Evolutionary conservation across 1,140 invertebrate species (phyloP).

Genomic region (Heterodera schachtii): DNA sequence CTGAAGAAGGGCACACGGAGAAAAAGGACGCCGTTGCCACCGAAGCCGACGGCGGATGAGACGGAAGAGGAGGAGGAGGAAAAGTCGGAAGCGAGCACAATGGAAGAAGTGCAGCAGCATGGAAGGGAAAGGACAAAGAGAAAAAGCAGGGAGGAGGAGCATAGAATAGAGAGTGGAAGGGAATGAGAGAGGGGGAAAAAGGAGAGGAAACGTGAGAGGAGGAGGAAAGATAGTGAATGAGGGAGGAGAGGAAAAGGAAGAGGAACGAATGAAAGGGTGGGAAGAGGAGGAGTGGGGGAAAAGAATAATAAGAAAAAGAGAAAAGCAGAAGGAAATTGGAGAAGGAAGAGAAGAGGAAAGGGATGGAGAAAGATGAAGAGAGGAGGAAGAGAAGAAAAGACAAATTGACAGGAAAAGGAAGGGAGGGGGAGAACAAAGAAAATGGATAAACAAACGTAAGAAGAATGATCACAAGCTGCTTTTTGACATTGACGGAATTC

Average conservation of each 20-base stretch:
- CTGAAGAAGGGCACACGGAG: slow-evolving; percentile 9
- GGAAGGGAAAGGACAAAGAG: slow-evolving; percentile 73
- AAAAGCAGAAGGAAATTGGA: no score
- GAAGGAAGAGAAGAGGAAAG: not conserved
- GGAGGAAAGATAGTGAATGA: slow-evolving; percentile 70
- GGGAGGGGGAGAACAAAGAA: not conserved
- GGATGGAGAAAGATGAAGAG: not conserved
- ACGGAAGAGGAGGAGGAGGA: slow-evolving; percentile 19
- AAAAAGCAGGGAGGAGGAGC: slow-evolving; percentile 55
- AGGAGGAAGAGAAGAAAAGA: no score
- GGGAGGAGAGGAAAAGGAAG: slow-evolving; percentile 23
- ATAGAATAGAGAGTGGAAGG: not conserved
- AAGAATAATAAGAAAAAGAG: not conserved
- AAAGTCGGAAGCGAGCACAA: not conserved
- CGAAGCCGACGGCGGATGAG: not conserved
- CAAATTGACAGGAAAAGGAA: not conserved
- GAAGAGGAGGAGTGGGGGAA: not conserved
- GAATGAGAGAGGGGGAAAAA: not conserved
- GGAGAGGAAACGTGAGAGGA: slow-evolving; percentile 78
- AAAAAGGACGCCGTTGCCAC: slow-evolving; percentile 9
- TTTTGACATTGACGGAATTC: no score
- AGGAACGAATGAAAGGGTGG: slow-evolving; percentile 6
- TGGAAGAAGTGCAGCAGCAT: not conserved
- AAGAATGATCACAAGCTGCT: no score
- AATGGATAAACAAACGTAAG: no score